phyloP scores from a whole-genome alignment of 2,888 invertebrate genomes.

The Melieria picta region DNA sequence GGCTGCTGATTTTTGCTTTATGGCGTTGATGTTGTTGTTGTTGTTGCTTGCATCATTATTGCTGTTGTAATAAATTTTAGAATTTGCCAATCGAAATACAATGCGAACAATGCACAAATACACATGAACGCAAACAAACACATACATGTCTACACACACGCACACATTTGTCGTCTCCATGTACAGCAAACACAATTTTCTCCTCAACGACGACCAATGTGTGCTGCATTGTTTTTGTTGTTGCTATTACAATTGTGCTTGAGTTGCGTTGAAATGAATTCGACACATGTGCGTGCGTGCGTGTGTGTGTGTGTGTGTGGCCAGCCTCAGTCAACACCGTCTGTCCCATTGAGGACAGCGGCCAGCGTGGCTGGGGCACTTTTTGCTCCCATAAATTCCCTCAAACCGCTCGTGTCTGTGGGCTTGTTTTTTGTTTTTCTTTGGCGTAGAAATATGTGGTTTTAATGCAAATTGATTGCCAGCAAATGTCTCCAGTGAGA shows the following conservation, averaged over 20 bases:
- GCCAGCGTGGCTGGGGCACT: not conserved
- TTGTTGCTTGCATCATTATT: too few species aligned
- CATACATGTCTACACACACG: too few species aligned
- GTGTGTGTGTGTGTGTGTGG: slow-evolving; percentile 29
- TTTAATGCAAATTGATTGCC: slow-evolving; percentile 56
- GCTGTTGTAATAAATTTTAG: not conserved
- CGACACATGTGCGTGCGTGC: not conserved
- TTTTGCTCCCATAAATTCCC: not conserved
- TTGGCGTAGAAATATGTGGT: slow-evolving; percentile 44
- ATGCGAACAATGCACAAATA: not conserved
- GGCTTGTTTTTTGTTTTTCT: too few species aligned
- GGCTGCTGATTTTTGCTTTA: too few species aligned
- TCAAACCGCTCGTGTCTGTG: not conserved
- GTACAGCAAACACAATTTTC: not conserved
- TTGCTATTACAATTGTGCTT: not conserved
- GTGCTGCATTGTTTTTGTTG: too few species aligned
- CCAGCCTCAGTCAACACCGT: slow-evolving; percentile 33
- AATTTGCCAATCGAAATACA: not conserved
- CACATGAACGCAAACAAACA: not conserved
- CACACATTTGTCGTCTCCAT: slow-evolving; percentile 4
- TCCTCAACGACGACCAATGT: too few species aligned
- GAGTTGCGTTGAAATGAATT: not conserved
- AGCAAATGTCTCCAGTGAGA: slow-evolving; percentile 47
- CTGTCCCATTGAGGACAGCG: not conserved
- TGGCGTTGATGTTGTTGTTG: too few species aligned